These are phyloP conservation scores for Cololabis saira DNA, from an alignment of 2,113 vertebrate genomes.

Conservation along the genomic window DNA sequence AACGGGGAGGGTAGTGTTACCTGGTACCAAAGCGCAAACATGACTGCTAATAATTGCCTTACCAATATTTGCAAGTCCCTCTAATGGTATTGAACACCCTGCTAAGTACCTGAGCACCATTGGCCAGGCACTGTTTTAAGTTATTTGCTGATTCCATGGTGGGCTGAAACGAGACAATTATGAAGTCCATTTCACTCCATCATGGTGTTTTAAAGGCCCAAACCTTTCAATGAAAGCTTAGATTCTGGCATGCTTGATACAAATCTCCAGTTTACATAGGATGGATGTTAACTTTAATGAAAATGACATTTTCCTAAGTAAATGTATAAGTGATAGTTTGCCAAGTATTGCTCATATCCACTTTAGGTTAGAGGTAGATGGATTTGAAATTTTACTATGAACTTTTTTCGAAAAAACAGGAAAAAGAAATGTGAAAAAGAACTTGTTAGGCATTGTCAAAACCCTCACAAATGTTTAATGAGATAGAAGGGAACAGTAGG, in stretches of 20 bases:
- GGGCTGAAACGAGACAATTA: conserved; percentile 70
- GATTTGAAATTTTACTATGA: conserved; percentile 14
- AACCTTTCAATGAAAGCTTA: conserved; percentile 60
- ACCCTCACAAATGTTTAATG: conserved; percentile 53
- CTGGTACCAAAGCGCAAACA: conserved; percentile 78
- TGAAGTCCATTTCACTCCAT: conserved; percentile 76
- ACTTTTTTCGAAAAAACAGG: not conserved
- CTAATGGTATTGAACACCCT: conserved; percentile 78
- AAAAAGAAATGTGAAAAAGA: not conserved
- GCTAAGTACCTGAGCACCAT: conserved; percentile 73
- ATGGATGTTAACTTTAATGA: conserved; percentile 11
- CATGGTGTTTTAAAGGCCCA: conserved; percentile 56
- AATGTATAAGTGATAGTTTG: not conserved
- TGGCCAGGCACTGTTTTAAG: conserved; percentile 71
- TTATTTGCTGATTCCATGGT: conserved; percentile 75
- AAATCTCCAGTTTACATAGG: not conserved
- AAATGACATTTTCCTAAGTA: conserved; percentile 10
- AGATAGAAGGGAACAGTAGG: conserved; percentile 62
- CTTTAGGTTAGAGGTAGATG: not conserved
- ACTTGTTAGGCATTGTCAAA: conserved; percentile 32
- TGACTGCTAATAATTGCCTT: conserved; percentile 79
- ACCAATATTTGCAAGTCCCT: conserved; percentile 84
- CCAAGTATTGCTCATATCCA: not conserved
- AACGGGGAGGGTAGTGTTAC: conserved; percentile 82
- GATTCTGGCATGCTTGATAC: conserved; percentile 22